Evolutionary conservation across 2,888 invertebrate genomes (phyloP).

Genomic region (Drosophila kanekoi): DNA sequence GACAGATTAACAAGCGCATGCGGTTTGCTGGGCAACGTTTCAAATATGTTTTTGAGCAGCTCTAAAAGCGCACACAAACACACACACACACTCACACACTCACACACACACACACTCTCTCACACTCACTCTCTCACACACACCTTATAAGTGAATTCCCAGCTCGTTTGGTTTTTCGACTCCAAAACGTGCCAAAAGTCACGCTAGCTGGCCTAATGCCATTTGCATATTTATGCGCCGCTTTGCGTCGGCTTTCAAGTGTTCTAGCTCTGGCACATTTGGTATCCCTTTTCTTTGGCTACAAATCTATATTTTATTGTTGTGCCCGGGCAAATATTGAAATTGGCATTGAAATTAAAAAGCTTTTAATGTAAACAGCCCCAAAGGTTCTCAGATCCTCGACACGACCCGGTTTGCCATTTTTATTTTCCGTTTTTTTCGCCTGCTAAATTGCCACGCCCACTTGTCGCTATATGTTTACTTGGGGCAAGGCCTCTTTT

Average conservation of each 20-base stretch:
- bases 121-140: background rate
- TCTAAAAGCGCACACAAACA: background rate
- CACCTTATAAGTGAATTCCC: slow-evolving; percentile 15
- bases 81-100: too few species aligned
- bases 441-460: slow-evolving; percentile 50
- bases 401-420: background rate
- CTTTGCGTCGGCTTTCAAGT: slow-evolving; percentile 18
- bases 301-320: slow-evolving; percentile 72
- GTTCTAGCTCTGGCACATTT: background rate
- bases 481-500: slow-evolving; percentile 50
- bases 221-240: slow-evolving; percentile 72
- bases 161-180: slow-evolving; percentile 9
- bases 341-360: slow-evolving; percentile 80
- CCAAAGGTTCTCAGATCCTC: slow-evolving; percentile 36
- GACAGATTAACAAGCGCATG: slow-evolving; percentile 49
- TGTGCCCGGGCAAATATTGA: slow-evolving; percentile 74
- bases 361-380: slow-evolving; percentile 77
- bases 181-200: slow-evolving; percentile 72
- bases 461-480: slow-evolving; percentile 53
- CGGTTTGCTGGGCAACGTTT: slow-evolving; percentile 20
- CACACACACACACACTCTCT: background rate
- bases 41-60: slow-evolving; percentile 25
- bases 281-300: slow-evolving; percentile 39
- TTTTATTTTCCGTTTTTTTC: slow-evolving; percentile 20
- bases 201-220: slow-evolving; percentile 72